These are phyloP conservation scores for Acipenser transmontanus DNA, from an alignment of 2,797 vertebrate species.

Conservation along the genomic window DNA sequence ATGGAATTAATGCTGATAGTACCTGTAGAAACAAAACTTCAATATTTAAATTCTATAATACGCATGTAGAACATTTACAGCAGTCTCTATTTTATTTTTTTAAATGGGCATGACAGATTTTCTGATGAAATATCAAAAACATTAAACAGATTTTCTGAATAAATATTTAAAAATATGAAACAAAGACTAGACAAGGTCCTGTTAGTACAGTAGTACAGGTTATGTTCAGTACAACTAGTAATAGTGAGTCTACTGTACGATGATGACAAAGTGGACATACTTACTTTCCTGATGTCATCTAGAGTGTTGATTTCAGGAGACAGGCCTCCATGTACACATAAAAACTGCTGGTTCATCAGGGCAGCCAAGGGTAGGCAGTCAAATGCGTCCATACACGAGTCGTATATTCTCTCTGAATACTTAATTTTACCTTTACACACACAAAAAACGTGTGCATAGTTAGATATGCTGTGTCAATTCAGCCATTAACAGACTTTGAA, in stretches of 20 bases:
- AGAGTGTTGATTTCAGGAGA: constrained; percentile 98
- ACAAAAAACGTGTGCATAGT: constrained; percentile 1
- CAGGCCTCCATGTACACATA: constrained; percentile 93
- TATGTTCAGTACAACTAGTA: background rate
- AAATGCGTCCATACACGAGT: constrained; percentile 98
- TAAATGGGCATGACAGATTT: background rate
- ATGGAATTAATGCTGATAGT: too few relatives aligned
- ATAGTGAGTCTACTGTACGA: background rate
- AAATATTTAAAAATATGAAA: too few relatives aligned
- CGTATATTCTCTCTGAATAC: constrained; percentile 96
- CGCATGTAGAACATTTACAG: background rate
- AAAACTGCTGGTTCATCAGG: constrained; percentile 98
- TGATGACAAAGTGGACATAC: constrained; percentile 40
- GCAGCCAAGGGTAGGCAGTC: constrained; percentile 98
- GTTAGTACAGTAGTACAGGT: background rate
- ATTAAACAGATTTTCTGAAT: too few relatives aligned
- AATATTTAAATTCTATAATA: too few relatives aligned
- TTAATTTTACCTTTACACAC: constrained; percentile 93
- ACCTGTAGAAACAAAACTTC: too few relatives aligned
- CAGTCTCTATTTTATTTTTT: background rate
- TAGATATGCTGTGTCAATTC: too few relatives aligned
- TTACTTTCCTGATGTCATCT: constrained; percentile 99
- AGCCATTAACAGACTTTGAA: too few relatives aligned
- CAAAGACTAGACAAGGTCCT: background rate
- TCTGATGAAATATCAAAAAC: too few relatives aligned